phyloP scores from a whole-genome alignment of 2,888 invertebrate species.

The Melangyna quadrimaculata region DNA sequence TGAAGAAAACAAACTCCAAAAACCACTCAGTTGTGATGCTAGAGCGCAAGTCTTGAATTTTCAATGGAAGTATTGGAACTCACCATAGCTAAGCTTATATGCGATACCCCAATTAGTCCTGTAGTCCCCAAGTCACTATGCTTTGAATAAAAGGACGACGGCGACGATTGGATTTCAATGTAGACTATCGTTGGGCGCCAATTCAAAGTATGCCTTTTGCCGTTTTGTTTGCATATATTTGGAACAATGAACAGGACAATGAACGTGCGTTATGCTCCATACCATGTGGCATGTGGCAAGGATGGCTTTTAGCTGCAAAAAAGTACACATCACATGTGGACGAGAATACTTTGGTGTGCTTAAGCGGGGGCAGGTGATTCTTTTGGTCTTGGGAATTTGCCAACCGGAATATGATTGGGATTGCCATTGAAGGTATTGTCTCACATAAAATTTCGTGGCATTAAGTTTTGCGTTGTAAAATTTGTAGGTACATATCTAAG shows the following conservation, averaged over 20 bases:
- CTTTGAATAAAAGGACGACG: conserved; percentile 56
- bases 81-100: conserved; percentile 44
- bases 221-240: conserved; percentile 42
- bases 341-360: neutral
- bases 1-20: neutral
- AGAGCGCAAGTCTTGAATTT: conserved; percentile 39
- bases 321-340: conserved; percentile 3
- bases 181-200: conserved; percentile 65
- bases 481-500: too few relatives aligned
- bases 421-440: conserved; percentile 69
- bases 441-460: conserved; percentile 63
- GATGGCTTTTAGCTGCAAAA: conserved; percentile 42
- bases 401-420: conserved; percentile 66
- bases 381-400: conserved; percentile 65
- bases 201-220: conserved; percentile 39
- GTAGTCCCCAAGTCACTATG: neutral
- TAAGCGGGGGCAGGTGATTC: conserved; percentile 14
- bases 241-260: conserved; percentile 51
- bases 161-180: conserved; percentile 62
- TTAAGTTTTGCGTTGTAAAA: conserved; percentile 67
- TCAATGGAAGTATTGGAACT: conserved; percentile 39
- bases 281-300: conserved; percentile 13
- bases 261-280: conserved; percentile 47
- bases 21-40: conserved; percentile 29
- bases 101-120: conserved; percentile 23